A percentile compares a stretch with the other conserved stretches of the same genome.
Conservation (phyloP, 2,797 vertebrate genomes). For the Acanthurus leucopareius region DNA sequence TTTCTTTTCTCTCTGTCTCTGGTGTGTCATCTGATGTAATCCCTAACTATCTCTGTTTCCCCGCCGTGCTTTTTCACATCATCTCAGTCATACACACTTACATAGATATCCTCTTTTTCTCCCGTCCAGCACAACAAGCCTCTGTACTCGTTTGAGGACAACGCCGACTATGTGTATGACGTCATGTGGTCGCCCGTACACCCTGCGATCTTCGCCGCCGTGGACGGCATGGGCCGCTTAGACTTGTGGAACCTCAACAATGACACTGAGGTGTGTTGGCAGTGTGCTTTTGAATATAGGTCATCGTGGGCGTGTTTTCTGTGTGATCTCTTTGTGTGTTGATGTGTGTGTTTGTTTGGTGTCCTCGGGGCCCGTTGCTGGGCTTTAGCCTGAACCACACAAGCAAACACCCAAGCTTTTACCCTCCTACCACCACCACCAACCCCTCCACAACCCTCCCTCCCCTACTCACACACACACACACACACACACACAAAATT, state of each 20-base stretch:
- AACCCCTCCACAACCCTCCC: constrained; percentile 50
- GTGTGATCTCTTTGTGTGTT: constrained; percentile 45
- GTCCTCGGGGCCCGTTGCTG: constrained; percentile 70
- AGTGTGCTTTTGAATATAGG: constrained; percentile 61
- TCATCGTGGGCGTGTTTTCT: constrained; percentile 46
- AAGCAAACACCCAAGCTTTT: constrained; percentile 67
- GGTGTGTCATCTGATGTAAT: constrained; percentile 69
- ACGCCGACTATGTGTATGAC: constrained; percentile 97
- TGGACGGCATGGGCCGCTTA: constrained; percentile 96
- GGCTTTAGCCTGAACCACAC: constrained; percentile 70
- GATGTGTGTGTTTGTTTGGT: constrained; percentile 53
- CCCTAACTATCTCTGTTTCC: constrained; percentile 31
- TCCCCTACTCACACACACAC: too few species aligned
- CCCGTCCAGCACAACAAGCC: constrained; percentile 94
- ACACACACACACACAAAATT: not conserved
- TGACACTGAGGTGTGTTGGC: constrained; percentile 92
- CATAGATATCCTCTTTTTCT: constrained; percentile 24
- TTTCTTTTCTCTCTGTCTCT: constrained; percentile 52
- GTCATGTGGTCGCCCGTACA: constrained; percentile 98
- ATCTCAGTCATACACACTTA: constrained; percentile 25
- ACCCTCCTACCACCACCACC: constrained; percentile 51
- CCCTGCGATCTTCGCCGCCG: constrained; percentile 94
- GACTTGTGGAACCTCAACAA: constrained; percentile 99
- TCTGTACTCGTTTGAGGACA: constrained; percentile 98
- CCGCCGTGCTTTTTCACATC: constrained; percentile 33